Evolutionary conservation across 2,888 invertebrate genomes (phyloP).

Genomic region (Dolichopus griseipennis): DNA sequence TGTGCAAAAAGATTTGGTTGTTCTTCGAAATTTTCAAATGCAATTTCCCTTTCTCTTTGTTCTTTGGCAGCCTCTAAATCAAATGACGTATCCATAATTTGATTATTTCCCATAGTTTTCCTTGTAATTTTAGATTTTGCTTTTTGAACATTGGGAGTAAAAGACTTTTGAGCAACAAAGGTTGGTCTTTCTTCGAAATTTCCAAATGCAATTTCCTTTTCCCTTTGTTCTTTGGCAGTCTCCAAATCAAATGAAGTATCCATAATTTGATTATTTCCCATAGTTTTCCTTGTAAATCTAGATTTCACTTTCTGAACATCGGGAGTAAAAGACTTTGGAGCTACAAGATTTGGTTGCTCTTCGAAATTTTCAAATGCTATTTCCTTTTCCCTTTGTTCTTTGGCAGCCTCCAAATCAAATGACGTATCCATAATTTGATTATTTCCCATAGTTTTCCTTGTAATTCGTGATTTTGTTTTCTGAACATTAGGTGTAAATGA

Average conservation of each 20-base stretch:
- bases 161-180: not conserved
- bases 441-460: not conserved
- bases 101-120: slow-evolving; percentile 14
- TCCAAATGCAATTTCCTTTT: slow-evolving; percentile 16
- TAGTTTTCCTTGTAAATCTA: slow-evolving; percentile 12
- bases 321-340: slow-evolving; percentile 12
- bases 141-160: slow-evolving; percentile 15
- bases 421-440: not conserved
- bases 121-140: not conserved
- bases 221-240: slow-evolving; percentile 12
- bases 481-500: not conserved
- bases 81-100: not conserved
- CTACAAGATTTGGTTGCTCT: slow-evolving; percentile 8
- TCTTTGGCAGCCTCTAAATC: slow-evolving; percentile 16
- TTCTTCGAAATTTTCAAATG: slow-evolving; percentile 17
- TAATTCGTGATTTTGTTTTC: not conserved
- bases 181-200: slow-evolving; percentile 14
- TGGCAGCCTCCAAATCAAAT: slow-evolving; percentile 15
- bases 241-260: slow-evolving; percentile 13
- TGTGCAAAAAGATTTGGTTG: slow-evolving; percentile 13
- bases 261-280: slow-evolving; percentile 7
- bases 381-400: slow-evolving; percentile 16
- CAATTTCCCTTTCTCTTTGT: slow-evolving; percentile 13
- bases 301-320: not conserved
- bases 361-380: slow-evolving; percentile 18